Evolutionary conservation across 1,140 invertebrate genomes (phyloP), one percentile per base, ranked within the genome.

Genomic region (Pogonus chalceus): DNA sequence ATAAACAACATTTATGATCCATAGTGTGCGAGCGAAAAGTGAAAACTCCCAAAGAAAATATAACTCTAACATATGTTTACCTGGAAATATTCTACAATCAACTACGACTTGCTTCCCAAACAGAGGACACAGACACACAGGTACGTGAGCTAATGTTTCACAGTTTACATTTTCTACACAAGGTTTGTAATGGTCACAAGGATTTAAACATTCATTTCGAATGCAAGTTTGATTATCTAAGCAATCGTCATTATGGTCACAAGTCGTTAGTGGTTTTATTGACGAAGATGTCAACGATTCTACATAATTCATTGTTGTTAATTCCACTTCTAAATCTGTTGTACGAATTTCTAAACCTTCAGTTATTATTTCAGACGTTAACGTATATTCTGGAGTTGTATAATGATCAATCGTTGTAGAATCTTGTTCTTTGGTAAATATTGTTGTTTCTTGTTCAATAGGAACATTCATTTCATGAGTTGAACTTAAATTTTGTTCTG

Each of bases 61-160:
- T 12, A 43, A 43, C 37, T 43, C 37, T 43, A 43, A 43, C 37
- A 43, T 43, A 43, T 59, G 66, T 68, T 79, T 79, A 79, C 78
- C 78, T 79, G 78, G 71, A 68, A 72, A 67, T 65, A 71, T 63
- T 67, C 69, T 74, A 76, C 78, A 79, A 71, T 69, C 65, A 65
- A 67, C 56, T 58, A 51, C 35, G 61, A 55, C 62, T 61, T 65
- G 51, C 62, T 55, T 60, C 54, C 60, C 49, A 53, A 62, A 54
- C 53, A 61, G 49, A 57, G 68, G 65, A 62, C 78, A 78, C 64
- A 75, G 70, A 69, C 79, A 80, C 67, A 72, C 63, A 61, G 76
- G 67, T 60, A 67, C 66, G 64, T 76, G 75, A 56, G 69, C 66
- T 35, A 70, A 62, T 58, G 74, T 72, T 50, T 66, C 63, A 67